These are phyloP conservation scores for Nibea coibor DNA, from an alignment of 2,113 vertebrate genomes.

Conservation along the genomic window DNA sequence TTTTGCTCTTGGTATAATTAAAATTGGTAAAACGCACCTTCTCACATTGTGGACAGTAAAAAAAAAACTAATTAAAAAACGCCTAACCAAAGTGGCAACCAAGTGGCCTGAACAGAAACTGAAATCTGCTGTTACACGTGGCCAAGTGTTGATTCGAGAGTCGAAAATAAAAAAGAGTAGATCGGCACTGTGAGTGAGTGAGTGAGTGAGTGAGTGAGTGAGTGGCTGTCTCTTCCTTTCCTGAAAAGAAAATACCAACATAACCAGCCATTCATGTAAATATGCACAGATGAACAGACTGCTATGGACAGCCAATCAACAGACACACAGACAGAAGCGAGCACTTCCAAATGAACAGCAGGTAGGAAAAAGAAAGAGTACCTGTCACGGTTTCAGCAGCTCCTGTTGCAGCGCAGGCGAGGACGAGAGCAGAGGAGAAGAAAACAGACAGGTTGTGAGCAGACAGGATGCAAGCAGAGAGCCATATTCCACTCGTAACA, in stretches of 20 bases:
- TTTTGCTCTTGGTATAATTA: background rate
- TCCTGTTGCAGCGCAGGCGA: constrained; percentile 78
- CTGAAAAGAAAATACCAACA: constrained; percentile 46
- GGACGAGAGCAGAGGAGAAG: constrained; percentile 50
- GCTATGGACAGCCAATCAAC: constrained; percentile 67
- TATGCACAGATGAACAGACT: constrained; percentile 72
- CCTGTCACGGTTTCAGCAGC: constrained; percentile 85
- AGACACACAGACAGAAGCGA: constrained; percentile 67
- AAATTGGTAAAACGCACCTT: background rate
- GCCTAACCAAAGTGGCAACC: constrained; percentile 23
- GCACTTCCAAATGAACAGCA: constrained; percentile 73
- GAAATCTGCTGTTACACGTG: constrained; percentile 38
- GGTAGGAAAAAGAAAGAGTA: constrained; percentile 73
- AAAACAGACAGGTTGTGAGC: constrained; percentile 72
- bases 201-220: constrained; percentile 2
- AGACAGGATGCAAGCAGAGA: constrained; percentile 58
- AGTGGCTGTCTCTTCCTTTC: constrained; percentile 27
- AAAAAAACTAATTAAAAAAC: background rate
- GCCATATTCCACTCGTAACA: constrained; percentile 48
- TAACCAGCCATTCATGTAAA: constrained; percentile 67
- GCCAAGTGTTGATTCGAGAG: constrained; percentile 50
- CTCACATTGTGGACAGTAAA: background rate
- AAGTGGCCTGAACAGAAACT: constrained; percentile 27
- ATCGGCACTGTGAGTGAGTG: constrained; percentile 13
- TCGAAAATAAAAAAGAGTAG: constrained; percentile 40